Percentiles rank a stretch among this genome's conserved stretches.
These are phyloP conservation scores for Dioctria linearis DNA, from an alignment of 2,888 invertebrate species.

Conservation along the genomic window DNA sequence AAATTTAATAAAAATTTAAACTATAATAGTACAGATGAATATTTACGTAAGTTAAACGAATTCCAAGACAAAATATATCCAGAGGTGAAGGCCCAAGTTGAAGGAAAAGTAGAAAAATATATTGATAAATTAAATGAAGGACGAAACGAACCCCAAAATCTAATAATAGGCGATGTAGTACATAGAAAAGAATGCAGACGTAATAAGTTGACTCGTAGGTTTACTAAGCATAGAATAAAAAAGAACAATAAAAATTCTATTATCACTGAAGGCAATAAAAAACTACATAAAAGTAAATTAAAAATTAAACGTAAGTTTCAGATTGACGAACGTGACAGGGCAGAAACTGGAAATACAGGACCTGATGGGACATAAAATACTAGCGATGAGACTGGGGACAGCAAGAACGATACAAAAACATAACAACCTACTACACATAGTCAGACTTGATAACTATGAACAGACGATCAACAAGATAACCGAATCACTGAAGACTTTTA, in stretches of 20 bases:
- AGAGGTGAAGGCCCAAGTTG: not conserved
- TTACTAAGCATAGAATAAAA: not conserved
- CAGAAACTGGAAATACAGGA: not conserved
- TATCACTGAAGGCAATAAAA: not conserved
- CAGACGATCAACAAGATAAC: not conserved
- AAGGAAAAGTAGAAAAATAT: not conserved
- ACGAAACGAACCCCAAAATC: too few relatives aligned
- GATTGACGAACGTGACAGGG: not conserved
- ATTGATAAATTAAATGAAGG: too few relatives aligned
- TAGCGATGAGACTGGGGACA: not conserved
- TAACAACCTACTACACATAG: not conserved
- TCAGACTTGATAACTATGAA: not conserved
- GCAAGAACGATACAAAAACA: not conserved
- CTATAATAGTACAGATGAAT: not conserved
- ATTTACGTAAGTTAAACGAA: not conserved
- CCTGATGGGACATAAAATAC: not conserved
- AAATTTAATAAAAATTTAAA: conserved; percentile 1
- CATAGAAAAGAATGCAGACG: not conserved
- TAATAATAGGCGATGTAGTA: too few relatives aligned
- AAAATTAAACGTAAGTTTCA: not conserved
- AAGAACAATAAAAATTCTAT: not conserved
- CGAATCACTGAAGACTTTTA: not conserved
- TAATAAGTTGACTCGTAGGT: not conserved
- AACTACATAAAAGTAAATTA: not conserved
- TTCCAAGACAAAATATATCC: not conserved